A percentile compares a stretch with the other conserved stretches of the same genome.
Conservation (phyloP, 1,140 invertebrate species). For the Oryzaephilus surinamensis region DNA sequence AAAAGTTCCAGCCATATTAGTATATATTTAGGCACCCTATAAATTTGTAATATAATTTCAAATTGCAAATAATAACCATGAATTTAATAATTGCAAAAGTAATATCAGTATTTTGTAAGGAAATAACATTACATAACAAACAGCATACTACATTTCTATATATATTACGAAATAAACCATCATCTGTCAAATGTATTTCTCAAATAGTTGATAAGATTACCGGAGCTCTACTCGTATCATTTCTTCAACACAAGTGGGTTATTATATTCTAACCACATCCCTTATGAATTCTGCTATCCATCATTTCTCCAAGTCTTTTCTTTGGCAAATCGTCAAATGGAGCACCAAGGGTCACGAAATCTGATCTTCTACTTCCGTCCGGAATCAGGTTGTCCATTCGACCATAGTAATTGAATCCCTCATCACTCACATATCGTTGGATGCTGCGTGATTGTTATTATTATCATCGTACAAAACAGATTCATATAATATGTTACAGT, state of each 20-base stretch:
- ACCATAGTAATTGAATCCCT: conserved; percentile 18
- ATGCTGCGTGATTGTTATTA: too few relatives aligned
- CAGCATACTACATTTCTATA: too few relatives aligned
- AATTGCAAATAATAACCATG: too few relatives aligned
- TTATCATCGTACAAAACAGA: too few relatives aligned
- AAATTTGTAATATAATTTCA: too few relatives aligned
- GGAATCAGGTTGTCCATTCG: conserved; percentile 15
- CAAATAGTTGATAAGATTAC: conserved; percentile 15
- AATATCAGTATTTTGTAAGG: too few relatives aligned
- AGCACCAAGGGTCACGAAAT: conserved; percentile 20
- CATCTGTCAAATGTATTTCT: conserved; percentile 13
- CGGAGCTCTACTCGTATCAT: conserved; percentile 1
- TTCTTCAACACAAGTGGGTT: conserved; percentile 16
- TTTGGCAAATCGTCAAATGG: conserved; percentile 22
- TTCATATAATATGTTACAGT: too few relatives aligned
- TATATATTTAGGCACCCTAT: too few relatives aligned
- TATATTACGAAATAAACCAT: conserved; percentile 12
- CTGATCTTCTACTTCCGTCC: conserved; percentile 18
- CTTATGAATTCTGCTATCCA: conserved; percentile 21
- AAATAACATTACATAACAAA: too few relatives aligned
- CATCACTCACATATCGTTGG: too few relatives aligned
- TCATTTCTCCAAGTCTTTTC: conserved; percentile 17
- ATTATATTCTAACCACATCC: conserved; percentile 20
- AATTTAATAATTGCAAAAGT: too few relatives aligned
- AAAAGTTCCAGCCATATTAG: too few relatives aligned